Base-by-base conservation (phyloP, 2,888 invertebrate species). In the Mycalesis mineus region DNA sequence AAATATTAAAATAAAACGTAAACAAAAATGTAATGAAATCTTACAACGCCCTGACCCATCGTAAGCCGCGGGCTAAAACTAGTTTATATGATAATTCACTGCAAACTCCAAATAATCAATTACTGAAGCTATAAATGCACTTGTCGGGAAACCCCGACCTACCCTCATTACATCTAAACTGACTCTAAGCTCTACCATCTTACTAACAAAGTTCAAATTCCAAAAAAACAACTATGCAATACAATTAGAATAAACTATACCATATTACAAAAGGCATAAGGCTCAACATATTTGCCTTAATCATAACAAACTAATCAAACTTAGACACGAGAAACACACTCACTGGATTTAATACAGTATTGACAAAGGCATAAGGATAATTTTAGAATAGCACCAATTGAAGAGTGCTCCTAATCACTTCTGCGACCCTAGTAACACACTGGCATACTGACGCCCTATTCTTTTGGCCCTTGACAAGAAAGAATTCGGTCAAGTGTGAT, bases 391-490 rank as follows among this genome's bases (percentile, higher is more conserved):
- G 17, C 3, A 28, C 14, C 7, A 13, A 14, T 28, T 31, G 29
- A 41, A 51, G 41, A 41, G 51, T 8, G 29, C 51, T 51, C 42
- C 39, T 17, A 36, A 52, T 52, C 42, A 52, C 42, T 52, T 44
- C 36, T 52, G 29, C 57, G 59, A 63, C 63, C 64, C 67, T 65
- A 59, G 58, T 70, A 70, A 68, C 72, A 72, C 64, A 69, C 57
- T 72, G 68, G 63, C 72, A 66, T 61, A 71, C 68, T 70, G 68
- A 59, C 62, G 45, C 55, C 54, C 55, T 57, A 52, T 56, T 47
- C 55, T 55, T 64, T 51, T 52, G 55, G 37, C 55, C 53, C 57
- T 59, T 44, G 54, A 57, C 33, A 57, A 33, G 22, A 5, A 40
- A 40, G 55, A 33, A 60, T 51, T 42, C 51, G 51, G 56, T 57